Conservation (phyloP, 2,113 vertebrate genomes). For the Bufo gargarizans region DNA sequence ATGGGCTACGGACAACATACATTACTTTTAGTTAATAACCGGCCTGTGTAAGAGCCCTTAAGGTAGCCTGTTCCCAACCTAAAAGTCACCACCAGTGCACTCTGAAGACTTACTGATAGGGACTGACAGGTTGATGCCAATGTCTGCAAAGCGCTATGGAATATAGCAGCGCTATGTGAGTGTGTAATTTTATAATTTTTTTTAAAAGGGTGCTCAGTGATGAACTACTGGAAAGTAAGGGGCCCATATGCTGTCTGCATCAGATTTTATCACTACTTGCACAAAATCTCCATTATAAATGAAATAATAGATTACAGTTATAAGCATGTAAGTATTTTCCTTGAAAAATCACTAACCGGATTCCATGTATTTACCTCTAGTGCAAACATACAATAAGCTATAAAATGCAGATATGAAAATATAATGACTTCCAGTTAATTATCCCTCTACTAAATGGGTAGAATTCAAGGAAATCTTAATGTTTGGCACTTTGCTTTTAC, state of each 20-base stretch:
- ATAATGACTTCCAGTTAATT: slow-evolving; percentile 52
- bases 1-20: no score
- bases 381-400: slow-evolving; percentile 27
- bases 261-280: no score
- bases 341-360: neutral
- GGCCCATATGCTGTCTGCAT: neutral
- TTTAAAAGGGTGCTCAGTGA: neutral
- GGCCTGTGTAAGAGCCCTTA: no score
- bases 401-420: slow-evolving; percentile 42
- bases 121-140: no score
- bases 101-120: no score
- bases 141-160: no score
- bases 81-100: no score
- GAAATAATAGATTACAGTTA: neutral
- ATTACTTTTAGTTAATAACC: no score
- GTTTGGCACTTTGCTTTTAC: slow-evolving; percentile 53
- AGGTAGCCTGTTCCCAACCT: no score
- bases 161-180: no score
- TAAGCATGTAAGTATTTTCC: slow-evolving; percentile 2
- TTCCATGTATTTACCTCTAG: slow-evolving; percentile 14
- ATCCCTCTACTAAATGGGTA: slow-evolving; percentile 34
- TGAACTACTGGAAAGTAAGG: neutral
- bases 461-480: slow-evolving; percentile 55
- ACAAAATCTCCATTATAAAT: neutral
- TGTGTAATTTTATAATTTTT: no score